Base-by-base conservation (phyloP, 64 coral and sea anemone species). In the Stichodactyla helianthus region DNA sequence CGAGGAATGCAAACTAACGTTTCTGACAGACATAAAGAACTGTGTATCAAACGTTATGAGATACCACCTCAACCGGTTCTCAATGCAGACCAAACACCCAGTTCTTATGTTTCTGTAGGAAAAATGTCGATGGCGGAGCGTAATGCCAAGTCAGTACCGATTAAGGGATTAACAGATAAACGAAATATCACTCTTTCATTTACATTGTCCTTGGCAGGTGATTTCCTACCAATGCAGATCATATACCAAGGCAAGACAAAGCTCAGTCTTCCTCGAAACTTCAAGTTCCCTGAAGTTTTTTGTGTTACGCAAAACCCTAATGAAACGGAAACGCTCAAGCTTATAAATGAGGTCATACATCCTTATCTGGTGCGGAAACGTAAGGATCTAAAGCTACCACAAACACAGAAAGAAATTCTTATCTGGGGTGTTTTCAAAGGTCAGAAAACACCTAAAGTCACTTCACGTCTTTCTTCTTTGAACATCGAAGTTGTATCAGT, bases 361-460 rank as follows among this genome's bases (percentile, higher is more conserved):
- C 91, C 91, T 19, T 93, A 65, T 63, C 56, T 59, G 56, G 56
- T 59, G 56, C 56, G 4, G 62, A 65, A 65, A 65, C 62, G 62
- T 0, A 84, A 88, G 62, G 86, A 93, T 44, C 53, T 93, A 19
- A 88, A 88, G 50, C 54, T 93, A 20, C 86, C 81, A 5, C 52
- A 60, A 53, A 88, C 80, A 79, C 91, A 93, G 67, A 93, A 93
- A 15, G 27, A 56, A 6, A 20, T 93, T 18, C 86, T 88, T 55
- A 52, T 86, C 19, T 85, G 91, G 91, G 91, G 88, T 76, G 86
- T 93, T 7, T 93, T 88, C 67, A 84, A 67, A 50, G 86, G 86
- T 50, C 91, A 88, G 23, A 93, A 93, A 51, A 88, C 86, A 20
- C 81, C 83, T 54, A 88, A 88, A 53, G 82, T 85, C 1, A 18